Percentiles rank a stretch among this genome's conserved stretches.
Conservation (phyloP, 2,888 invertebrate genomes). For the Drosophila cognata region DNA sequence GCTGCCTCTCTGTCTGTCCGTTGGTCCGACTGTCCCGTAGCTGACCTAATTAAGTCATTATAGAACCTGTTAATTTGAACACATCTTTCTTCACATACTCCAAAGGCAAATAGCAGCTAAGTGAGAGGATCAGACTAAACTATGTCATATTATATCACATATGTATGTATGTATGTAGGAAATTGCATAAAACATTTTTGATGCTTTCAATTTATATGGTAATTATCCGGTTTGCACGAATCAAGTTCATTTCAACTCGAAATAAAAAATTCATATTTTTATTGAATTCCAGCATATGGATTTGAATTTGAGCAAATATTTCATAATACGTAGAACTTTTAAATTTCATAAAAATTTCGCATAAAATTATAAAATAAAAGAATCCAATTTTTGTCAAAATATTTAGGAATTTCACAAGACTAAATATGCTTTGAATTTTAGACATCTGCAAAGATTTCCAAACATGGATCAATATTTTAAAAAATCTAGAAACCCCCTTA, state of each 20-base stretch:
- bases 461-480: background rate
- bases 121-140: background rate
- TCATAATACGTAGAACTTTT: background rate
- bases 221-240: background rate
- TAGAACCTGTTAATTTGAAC: slow-evolving; percentile 57
- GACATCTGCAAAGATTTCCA: background rate
- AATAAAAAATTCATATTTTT: background rate
- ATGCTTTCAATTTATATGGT: background rate
- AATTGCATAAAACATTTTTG: background rate
- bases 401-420: background rate
- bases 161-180: background rate
- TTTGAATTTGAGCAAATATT: background rate
- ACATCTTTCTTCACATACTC: slow-evolving; percentile 6
- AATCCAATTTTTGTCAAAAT: background rate
- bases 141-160: background rate
- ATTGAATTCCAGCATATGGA: background rate
- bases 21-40: background rate
- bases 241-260: background rate
- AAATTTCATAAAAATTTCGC: background rate
- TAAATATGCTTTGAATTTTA: background rate
- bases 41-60: slow-evolving; percentile 63
- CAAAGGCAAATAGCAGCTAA: background rate
- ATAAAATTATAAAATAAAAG: background rate
- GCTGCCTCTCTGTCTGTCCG: slow-evolving; percentile 12
- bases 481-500: background rate